A percentile compares a stretch with the other conserved stretches of the same genome.
These are phyloP conservation scores for Schizothorax lantsangensis DNA, from an alignment of 2,797 vertebrate genomes.

Conservation along the genomic window DNA sequence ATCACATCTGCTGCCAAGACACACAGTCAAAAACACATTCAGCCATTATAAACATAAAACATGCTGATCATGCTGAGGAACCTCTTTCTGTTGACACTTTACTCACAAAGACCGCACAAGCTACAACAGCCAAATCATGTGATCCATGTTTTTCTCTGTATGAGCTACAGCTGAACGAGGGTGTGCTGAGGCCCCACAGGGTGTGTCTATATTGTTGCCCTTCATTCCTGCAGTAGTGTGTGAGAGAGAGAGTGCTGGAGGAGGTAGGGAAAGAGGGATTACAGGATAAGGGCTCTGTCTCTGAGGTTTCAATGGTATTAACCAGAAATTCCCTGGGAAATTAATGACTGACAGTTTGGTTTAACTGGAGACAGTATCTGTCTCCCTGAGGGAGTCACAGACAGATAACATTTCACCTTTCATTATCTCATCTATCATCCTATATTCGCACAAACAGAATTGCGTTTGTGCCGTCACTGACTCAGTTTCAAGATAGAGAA, in stretches of 20 bases:
- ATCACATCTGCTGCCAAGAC: conserved; percentile 31
- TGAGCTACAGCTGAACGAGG: neutral
- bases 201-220: conserved; percentile 33
- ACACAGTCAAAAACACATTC: conserved; percentile 10
- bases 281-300: conserved; percentile 66
- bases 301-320: conserved; percentile 79
- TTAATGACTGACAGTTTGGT: conserved; percentile 75
- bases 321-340: conserved; percentile 77
- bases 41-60: conserved; percentile 21
- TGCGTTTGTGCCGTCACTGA: neutral
- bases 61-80: conserved; percentile 24
- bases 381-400: conserved; percentile 57
- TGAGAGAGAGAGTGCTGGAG: neutral
- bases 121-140: conserved; percentile 4
- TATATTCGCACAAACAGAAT: neutral
- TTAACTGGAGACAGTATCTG: conserved; percentile 71
- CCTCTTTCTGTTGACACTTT: conserved; percentile 23
- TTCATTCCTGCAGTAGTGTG: conserved; percentile 26
- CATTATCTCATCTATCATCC: conserved; percentile 32
- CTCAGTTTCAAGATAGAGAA: conserved; percentile 4
- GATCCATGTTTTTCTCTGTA: conserved; percentile 26
- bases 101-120: conserved; percentile 13
- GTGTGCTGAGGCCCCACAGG: conserved; percentile 7
- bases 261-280: conserved; percentile 31
- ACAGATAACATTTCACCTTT: conserved; percentile 47